Percentiles rank a stretch among this genome's conserved stretches.
Conservation (phyloP, 2,888 invertebrate genomes). For the Cenopis cana region DNA sequence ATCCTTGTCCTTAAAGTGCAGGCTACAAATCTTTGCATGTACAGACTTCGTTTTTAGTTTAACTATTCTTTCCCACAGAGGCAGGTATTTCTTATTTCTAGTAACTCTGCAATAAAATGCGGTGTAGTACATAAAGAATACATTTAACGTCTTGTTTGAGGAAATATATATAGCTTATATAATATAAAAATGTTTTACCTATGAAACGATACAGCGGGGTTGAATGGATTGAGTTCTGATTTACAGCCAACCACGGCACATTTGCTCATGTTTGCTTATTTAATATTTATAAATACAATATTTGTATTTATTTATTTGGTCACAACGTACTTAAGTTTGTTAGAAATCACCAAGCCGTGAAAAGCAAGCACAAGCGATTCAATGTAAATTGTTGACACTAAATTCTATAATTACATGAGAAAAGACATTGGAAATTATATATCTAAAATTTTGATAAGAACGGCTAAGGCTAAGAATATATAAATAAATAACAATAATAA, state of each 20-base stretch:
- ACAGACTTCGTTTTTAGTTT: constrained; percentile 6
- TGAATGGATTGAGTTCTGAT: constrained; percentile 14
- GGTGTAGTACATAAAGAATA: no score
- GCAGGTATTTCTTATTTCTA: constrained; percentile 21
- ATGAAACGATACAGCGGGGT: constrained; percentile 14
- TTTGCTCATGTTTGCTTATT: constrained; percentile 47
- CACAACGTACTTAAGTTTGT: no score
- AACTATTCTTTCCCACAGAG: constrained; percentile 26
- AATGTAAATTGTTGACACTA: no score
- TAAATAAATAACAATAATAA: no score
- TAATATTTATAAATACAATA: background rate
- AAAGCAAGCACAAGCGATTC: no score
- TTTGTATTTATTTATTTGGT: background rate
- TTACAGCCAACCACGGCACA: constrained; percentile 48
- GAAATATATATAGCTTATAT: no score
- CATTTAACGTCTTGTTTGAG: no score
- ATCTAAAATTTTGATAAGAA: no score
- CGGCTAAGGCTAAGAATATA: no score
- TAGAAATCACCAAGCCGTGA: no score
- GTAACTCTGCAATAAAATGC: constrained; percentile 22
- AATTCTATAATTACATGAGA: no score
- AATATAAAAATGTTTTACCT: constrained; percentile 1
- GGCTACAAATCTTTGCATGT: constrained; percentile 31
- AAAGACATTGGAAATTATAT: no score
- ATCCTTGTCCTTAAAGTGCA: constrained; percentile 28